phyloP scores from a whole-genome alignment of 2,113 vertebrate species.

The Ciconia boyciana region DNA sequence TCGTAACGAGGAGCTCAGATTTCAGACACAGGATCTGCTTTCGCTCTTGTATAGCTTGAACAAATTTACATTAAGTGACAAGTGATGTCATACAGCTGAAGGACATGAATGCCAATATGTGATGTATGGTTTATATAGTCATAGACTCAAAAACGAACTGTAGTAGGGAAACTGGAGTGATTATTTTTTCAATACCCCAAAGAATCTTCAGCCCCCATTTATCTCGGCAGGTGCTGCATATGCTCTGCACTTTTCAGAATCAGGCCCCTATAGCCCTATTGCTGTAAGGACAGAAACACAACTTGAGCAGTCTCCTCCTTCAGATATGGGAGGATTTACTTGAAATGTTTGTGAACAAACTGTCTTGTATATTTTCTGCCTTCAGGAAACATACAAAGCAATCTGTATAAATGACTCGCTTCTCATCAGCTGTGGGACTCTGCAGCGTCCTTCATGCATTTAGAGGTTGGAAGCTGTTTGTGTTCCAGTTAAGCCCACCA shows the following conservation, averaged over 20 bases:
- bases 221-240: not conserved
- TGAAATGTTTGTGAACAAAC: not conserved
- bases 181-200: not conserved
- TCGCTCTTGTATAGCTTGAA: conserved; percentile 59
- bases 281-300: not conserved
- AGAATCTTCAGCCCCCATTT: not conserved
- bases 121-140: conserved; percentile 26
- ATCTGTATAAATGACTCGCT: not conserved
- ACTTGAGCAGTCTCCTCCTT: not conserved
- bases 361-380: not conserved
- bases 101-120: conserved; percentile 65
- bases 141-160: not conserved
- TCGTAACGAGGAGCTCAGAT: conserved; percentile 67
- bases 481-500: not conserved
- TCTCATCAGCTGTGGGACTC: not conserved
- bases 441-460: not conserved
- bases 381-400: not conserved
- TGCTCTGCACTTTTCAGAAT: not conserved
- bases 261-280: not conserved
- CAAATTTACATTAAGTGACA: conserved; percentile 70
- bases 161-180: not conserved
- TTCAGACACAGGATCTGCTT: conserved; percentile 69
- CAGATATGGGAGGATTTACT: not conserved
- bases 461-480: not conserved
- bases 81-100: conserved; percentile 51